Conservation (phyloP, 2,888 invertebrate species). For the Agriopis aurantiaria region DNA sequence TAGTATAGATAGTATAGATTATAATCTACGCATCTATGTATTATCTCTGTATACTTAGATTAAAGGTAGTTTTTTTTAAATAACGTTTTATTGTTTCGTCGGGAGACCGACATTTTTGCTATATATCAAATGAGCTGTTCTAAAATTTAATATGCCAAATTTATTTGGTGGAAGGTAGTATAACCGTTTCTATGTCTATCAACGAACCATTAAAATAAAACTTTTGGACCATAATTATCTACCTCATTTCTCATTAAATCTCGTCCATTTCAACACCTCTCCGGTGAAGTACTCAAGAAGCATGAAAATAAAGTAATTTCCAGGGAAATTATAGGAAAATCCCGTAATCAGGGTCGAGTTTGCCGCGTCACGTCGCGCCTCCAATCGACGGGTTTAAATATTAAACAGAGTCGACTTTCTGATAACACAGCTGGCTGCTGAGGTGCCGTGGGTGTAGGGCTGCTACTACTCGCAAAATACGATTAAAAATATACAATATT, state of each 20-base stretch:
- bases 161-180: too few relatives aligned
- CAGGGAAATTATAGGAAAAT: slow-evolving; percentile 31
- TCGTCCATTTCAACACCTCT: slow-evolving; percentile 8
- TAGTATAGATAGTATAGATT: too few relatives aligned
- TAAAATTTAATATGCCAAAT: too few relatives aligned
- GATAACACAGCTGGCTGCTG: slow-evolving; percentile 35
- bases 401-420: slow-evolving; percentile 41
- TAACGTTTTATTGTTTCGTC: too few relatives aligned
- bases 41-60: too few relatives aligned
- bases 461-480: neutral
- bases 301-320: slow-evolving; percentile 32
- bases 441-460: slow-evolving; percentile 25
- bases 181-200: too few relatives aligned
- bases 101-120: too few relatives aligned
- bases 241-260: slow-evolving; percentile 12
- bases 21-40: too few relatives aligned
- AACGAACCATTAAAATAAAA: too few relatives aligned
- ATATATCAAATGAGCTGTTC: too few relatives aligned
- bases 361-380: slow-evolving; percentile 41
- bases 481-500: too few relatives aligned
- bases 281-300: slow-evolving; percentile 17
- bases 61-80: too few relatives aligned
- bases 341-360: slow-evolving; percentile 41
- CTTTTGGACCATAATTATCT: neutral
- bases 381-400: slow-evolving; percentile 41